A percentile compares a stretch with the other conserved stretches of the same genome.
phyloP scores from a whole-genome alignment of 2,797 vertebrate species.

The Pseudochromis fuscus region DNA sequence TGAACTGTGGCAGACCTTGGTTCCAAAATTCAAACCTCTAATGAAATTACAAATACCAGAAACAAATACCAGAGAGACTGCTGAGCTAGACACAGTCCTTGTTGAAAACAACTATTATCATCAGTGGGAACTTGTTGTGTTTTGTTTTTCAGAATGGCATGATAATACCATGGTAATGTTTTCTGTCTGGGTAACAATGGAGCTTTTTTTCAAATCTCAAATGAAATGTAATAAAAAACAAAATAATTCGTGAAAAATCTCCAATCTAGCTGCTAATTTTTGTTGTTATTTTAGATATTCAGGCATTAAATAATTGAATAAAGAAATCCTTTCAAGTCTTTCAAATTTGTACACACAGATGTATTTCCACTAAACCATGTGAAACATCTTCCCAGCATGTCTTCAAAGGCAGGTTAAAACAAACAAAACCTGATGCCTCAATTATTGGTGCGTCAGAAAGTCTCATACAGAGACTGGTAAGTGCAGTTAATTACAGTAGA shows the following conservation, averaged over 20 bases:
- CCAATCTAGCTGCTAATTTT: conserved; percentile 21
- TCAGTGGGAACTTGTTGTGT: conserved; percentile 72
- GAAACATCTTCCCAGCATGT: conserved; percentile 74
- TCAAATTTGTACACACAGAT: conserved; percentile 66
- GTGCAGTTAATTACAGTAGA: conserved; percentile 85
- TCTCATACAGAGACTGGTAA: conserved; percentile 83
- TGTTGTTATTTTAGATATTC: conserved; percentile 45
- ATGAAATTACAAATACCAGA: conserved; percentile 82
- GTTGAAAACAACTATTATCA: conserved; percentile 79
- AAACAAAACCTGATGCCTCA: conserved; percentile 84
- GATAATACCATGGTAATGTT: conserved; percentile 65
- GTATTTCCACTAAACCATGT: conserved; percentile 64
- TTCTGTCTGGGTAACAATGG: conserved; percentile 65
- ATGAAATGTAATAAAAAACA: conserved; percentile 49
- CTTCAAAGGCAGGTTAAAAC: conserved; percentile 84
- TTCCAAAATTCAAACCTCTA: conserved; percentile 79
- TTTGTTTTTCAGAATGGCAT: conserved; percentile 70
- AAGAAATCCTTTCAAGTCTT: conserved; percentile 50
- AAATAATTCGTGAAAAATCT: conserved; percentile 38
- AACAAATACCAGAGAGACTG: conserved; percentile 72
- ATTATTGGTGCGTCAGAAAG: conserved; percentile 83
- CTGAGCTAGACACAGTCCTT: conserved; percentile 67
- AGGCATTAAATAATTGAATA: conserved; percentile 29
- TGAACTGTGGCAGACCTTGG: conserved; percentile 78
- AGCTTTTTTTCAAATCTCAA: conserved; percentile 14